Conservation (phyloP, 2,797 vertebrate species). For the Coracias cyanogaster region DNA sequence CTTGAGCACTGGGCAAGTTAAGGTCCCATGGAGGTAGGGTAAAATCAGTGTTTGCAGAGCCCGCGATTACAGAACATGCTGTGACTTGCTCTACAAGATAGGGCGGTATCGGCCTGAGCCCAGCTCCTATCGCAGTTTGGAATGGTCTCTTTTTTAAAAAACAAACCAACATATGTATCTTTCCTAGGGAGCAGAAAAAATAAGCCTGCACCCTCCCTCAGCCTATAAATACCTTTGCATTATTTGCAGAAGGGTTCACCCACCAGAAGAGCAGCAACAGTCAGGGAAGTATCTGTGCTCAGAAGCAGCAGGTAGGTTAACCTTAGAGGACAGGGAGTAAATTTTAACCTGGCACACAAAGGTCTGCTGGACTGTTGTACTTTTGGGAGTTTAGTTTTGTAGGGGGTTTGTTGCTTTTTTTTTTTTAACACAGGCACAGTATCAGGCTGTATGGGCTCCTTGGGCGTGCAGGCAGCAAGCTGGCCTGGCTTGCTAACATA, state of each 20-base stretch:
- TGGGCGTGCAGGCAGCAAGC: not conserved
- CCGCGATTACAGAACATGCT: not conserved
- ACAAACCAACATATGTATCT: not conserved
- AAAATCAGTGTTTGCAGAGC: not conserved
- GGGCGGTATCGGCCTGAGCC: not conserved
- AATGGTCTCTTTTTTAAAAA: not conserved
- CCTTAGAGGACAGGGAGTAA: not conserved
- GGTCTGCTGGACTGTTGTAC: not conserved
- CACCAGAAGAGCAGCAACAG: not conserved
- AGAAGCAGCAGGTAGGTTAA: not conserved
- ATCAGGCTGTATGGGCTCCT: not conserved
- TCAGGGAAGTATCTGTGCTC: not conserved
- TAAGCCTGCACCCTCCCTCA: not conserved
- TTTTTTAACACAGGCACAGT: not conserved
- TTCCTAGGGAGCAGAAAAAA: not conserved
- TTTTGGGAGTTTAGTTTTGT: not conserved
- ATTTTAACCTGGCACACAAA: not conserved
- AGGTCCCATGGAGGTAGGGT: not conserved
- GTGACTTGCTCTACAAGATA: not conserved
- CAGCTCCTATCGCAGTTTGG: not conserved
- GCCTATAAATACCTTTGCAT: not conserved
- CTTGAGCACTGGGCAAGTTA: accelerated
- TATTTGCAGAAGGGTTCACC: not conserved
- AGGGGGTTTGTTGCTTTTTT: no score
- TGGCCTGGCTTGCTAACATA: not conserved